Base-by-base conservation (phyloP, 2,797 vertebrate species). In the Lophotriccus pileatus region DNA sequence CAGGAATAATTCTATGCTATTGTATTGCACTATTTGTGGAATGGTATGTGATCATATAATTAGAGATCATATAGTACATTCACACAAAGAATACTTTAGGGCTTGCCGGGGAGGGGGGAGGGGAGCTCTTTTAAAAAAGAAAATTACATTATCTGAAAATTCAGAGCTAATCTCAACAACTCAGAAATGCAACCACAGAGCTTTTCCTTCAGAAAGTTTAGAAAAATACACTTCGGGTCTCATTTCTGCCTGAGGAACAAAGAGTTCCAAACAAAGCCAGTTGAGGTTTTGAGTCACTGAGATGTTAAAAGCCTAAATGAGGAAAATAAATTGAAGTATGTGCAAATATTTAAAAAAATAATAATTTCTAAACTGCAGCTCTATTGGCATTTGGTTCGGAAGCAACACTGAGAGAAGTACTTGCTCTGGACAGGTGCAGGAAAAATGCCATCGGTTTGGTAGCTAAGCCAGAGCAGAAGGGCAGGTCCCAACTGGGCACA, bases 1-100 rank as follows among this genome's bases (percentile, higher is more conserved):
- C 60, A 63, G 87, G 60, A 95, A 96, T 95, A 97, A 97, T 96
- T 95, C 89, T 86, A 94, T 47, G 94, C 91, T 96, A 97, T 94
- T 96, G 94, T 90, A 91, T 82, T 84, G 77, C 92, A 93, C 89
- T 93, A 94, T 94, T 95, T 94, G 87, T 79, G 36, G 83, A 94
- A 84, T 50, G 63, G 77, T 96, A 94, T 79, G 91, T 60, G 96
- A 96, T 96, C 94, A 86, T 96, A 95, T 95, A 96, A 96, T 95
- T 97, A 96, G 80, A 93, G 83, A 96, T 91, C 91, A 78, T 86
- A 94, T 34, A 94, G 84, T 73, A 94, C 63, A 58, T 69, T 93
- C 89, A 86, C 67, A 96, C 69, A 96, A 96, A 91, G 94, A 92
- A 93, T 78, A 68, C 73, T 89, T 87, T 14, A 72, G 67, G 79